These are phyloP conservation scores for Galbula dea DNA, from an alignment of 2,113 vertebrate species.

Conservation along the genomic window DNA sequence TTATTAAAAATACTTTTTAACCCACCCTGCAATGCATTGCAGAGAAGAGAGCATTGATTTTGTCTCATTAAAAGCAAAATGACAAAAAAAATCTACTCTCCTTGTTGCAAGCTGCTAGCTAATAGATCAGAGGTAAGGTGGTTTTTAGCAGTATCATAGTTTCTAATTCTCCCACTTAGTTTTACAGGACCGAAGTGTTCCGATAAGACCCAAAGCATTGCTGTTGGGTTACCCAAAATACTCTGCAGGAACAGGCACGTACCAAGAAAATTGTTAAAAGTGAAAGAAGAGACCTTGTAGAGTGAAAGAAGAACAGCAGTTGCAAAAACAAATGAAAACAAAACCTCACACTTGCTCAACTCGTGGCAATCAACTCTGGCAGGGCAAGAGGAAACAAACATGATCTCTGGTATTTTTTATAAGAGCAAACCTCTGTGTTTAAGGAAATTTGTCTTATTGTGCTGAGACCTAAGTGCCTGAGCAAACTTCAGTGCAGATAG, in stretches of 20 bases:
- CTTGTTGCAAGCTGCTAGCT: too few relatives aligned
- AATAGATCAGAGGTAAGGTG: accelerated
- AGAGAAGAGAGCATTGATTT: not conserved
- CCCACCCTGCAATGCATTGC: not conserved
- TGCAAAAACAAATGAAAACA: conserved; percentile 1
- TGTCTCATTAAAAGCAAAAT: not conserved
- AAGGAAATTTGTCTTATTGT: not conserved
- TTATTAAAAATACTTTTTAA: not conserved
- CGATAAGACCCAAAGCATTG: not conserved
- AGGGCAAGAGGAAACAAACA: not conserved
- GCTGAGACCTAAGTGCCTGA: not conserved
- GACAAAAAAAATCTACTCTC: not conserved
- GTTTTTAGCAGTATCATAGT: not conserved
- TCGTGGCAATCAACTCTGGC: not conserved
- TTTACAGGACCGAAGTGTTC: not conserved
- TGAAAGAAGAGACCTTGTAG: not conserved
- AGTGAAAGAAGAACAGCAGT: not conserved
- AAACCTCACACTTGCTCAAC: not conserved
- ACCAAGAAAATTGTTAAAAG: not conserved
- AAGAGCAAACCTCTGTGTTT: not conserved
- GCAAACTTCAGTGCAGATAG: not conserved
- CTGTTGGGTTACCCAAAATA: not conserved
- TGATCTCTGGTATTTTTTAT: accelerated
- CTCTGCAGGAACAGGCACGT: accelerated
- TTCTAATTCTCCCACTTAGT: not conserved